phyloP scores from a whole-genome alignment of 2,113 vertebrate species.

The Leptobrachium leishanense region DNA sequence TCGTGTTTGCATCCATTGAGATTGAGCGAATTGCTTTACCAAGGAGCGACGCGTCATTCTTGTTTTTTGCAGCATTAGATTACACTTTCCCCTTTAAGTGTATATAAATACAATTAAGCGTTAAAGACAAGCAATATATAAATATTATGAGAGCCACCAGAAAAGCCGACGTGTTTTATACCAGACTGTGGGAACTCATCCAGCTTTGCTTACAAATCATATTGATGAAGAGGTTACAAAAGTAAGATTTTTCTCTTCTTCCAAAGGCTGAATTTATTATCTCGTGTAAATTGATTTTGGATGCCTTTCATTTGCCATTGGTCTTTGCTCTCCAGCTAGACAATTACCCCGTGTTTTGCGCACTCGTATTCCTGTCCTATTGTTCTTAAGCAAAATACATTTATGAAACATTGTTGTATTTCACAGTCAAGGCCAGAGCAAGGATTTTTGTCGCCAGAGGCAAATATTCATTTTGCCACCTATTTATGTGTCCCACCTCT shows the following conservation, averaged over 20 bases:
- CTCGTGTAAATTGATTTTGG: constrained; percentile 67
- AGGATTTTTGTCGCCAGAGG: no score
- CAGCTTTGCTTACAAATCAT: constrained; percentile 65
- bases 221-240: constrained; percentile 58
- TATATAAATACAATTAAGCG: constrained; percentile 55
- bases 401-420: background rate
- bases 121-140: constrained; percentile 47
- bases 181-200: constrained; percentile 51
- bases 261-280: constrained; percentile 61
- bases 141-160: constrained; percentile 59
- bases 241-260: constrained; percentile 60
- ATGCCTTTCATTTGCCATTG: constrained; percentile 68
- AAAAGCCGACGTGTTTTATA: constrained; percentile 56
- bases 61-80: background rate
- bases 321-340: constrained; percentile 60
- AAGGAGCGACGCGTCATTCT: background rate
- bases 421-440: no score
- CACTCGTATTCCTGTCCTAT: constrained; percentile 59
- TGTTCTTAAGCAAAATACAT: constrained; percentile 60
- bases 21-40: background rate
- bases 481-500: no score
- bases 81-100: constrained; percentile 31
- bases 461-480: no score
- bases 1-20: no score
- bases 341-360: constrained; percentile 57